Percentiles rank a stretch among this genome's conserved stretches.
These are phyloP conservation scores for Erpornis zantholeuca DNA, from an alignment of 2,113 vertebrate species.

Conservation along the genomic window DNA sequence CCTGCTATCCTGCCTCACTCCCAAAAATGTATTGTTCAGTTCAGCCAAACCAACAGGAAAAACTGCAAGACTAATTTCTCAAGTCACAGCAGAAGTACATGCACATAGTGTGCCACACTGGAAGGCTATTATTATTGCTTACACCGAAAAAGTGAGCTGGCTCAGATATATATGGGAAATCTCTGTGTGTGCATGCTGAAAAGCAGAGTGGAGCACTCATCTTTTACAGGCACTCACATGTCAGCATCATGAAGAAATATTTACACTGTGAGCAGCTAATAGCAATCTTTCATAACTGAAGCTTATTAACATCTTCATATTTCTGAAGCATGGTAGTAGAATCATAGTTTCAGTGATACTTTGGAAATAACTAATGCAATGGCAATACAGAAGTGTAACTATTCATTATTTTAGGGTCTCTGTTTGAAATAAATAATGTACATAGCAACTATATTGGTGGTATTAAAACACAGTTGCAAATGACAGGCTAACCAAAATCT, in stretches of 20 bases:
- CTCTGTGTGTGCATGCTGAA: background rate
- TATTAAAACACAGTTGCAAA: background rate
- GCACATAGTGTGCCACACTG: background rate
- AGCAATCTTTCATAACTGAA: background rate
- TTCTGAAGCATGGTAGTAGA: background rate
- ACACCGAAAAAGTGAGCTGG: background rate
- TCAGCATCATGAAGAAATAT: slow-evolving; percentile 14
- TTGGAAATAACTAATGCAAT: background rate
- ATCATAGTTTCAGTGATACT: slow-evolving; percentile 14
- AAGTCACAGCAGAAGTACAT: background rate
- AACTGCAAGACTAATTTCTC: background rate
- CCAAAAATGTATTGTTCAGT: background rate
- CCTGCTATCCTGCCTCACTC: background rate
- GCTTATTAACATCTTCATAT: background rate
- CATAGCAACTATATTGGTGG: background rate
- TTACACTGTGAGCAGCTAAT: background rate
- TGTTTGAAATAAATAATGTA: background rate
- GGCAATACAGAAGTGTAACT: background rate
- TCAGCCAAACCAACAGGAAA: background rate
- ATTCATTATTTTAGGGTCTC: background rate
- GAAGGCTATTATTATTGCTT: background rate
- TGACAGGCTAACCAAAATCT: background rate
- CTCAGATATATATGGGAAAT: background rate
- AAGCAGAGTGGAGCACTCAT: background rate
- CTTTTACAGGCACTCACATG: background rate